These are phyloP conservation scores for Alces alces DNA, from an alignment of 2,113 vertebrate species.

Conservation along the genomic window DNA sequence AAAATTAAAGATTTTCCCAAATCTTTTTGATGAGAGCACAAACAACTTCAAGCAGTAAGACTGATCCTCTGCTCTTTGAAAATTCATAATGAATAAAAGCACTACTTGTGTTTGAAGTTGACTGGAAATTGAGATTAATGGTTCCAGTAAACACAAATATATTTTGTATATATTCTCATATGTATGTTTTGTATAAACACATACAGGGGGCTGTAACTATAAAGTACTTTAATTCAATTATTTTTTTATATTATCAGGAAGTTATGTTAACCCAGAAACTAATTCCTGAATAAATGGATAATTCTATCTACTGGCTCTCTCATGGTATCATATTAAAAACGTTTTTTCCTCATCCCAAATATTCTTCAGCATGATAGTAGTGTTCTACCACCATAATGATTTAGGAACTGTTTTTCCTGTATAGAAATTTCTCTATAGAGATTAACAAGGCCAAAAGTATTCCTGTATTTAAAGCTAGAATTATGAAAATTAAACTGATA, in stretches of 20 bases:
- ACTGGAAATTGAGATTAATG: slow-evolving; percentile 28
- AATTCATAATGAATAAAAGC: background rate
- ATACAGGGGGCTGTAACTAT: background rate
- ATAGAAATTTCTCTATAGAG: background rate
- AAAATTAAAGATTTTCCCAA: slow-evolving; percentile 14
- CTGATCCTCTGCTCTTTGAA: background rate
- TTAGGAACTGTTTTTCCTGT: background rate
- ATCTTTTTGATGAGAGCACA: background rate
- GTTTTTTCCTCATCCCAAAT: background rate
- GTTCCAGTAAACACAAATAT: background rate
- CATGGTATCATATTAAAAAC: background rate
- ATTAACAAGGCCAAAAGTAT: slow-evolving; percentile 6
- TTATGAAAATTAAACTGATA: slow-evolving; percentile 4
- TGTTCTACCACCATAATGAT: background rate
- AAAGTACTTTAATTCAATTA: background rate
- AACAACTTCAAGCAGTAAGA: background rate
- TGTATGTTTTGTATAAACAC: background rate
- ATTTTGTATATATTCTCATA: background rate
- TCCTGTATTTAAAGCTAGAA: background rate
- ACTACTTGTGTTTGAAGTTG: slow-evolving; percentile 18
- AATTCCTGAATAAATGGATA: slow-evolving; percentile 3
- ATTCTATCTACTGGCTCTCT: background rate
- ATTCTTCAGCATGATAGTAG: background rate
- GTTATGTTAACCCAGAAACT: background rate
- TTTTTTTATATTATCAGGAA: slow-evolving; percentile 20